These are phyloP conservation scores for Dryobota labecula DNA, from an alignment of 2,888 invertebrate genomes.

Conservation along the genomic window DNA sequence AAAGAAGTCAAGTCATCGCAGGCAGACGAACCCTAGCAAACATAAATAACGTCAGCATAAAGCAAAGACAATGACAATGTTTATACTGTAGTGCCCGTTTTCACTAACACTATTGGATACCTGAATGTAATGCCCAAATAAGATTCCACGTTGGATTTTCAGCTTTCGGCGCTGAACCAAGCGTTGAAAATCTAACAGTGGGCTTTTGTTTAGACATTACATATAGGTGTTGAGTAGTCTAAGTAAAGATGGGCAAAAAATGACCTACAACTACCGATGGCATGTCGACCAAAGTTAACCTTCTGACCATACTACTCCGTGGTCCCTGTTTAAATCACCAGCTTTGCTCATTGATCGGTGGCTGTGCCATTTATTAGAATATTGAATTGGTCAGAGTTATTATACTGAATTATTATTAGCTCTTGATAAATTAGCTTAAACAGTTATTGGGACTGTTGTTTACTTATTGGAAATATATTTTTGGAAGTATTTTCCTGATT, in stretches of 20 bases:
- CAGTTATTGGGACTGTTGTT: conserved; percentile 19
- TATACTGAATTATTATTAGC: conserved; percentile 41
- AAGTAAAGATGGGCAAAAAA: background rate
- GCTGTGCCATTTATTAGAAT: conserved; percentile 49
- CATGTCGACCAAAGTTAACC: background rate
- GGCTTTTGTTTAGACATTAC: background rate
- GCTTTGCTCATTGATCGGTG: conserved; percentile 40
- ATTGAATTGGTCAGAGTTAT: conserved; percentile 41
- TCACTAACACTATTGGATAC: background rate
- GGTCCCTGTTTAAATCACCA: conserved; percentile 41
- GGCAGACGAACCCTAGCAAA: background rate
- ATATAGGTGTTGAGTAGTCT: background rate
- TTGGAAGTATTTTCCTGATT: background rate
- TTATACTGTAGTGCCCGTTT: no score
- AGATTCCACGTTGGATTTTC: background rate
- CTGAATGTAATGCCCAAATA: background rate
- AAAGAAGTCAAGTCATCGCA: background rate
- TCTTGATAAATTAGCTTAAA: conserved; percentile 33
- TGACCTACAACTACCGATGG: background rate
- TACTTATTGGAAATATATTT: background rate
- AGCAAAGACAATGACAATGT: background rate
- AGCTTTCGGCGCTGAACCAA: background rate
- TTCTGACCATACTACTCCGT: conserved; percentile 8
- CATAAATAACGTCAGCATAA: background rate
- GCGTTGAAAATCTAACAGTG: background rate